Evolutionary conservation across 2,797 vertebrate genomes (phyloP).

Genomic region (Erethizon dorsatum): DNA sequence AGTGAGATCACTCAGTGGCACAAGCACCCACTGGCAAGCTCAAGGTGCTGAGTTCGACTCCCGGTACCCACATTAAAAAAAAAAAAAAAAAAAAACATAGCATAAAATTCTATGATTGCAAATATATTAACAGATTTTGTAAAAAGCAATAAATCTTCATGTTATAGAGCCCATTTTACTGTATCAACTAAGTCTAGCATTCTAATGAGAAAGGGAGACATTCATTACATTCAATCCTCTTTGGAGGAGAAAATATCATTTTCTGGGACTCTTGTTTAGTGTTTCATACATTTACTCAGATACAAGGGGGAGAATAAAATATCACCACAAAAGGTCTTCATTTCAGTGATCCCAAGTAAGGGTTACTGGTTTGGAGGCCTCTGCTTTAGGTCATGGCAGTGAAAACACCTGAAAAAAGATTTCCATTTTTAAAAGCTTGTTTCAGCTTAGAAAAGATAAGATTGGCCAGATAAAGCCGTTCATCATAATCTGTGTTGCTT

Average conservation of each 20-base stretch:
- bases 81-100: background rate
- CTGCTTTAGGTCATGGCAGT: background rate
- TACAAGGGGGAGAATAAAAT: background rate
- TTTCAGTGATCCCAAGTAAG: background rate
- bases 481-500: background rate
- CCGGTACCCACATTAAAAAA: too few species aligned
- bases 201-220: background rate
- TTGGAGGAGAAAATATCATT: background rate
- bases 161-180: background rate
- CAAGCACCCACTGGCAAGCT: too few species aligned
- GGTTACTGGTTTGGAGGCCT: background rate
- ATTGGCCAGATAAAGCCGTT: background rate
- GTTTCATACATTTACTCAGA: background rate
- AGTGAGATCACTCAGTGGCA: too few species aligned
- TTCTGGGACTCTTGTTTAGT: background rate
- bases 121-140: background rate
- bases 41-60: too few species aligned
- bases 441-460: background rate
- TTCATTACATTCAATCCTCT: background rate
- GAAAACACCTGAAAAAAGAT: background rate
- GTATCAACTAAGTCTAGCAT: background rate
- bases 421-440: constrained; percentile 24
- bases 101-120: background rate
- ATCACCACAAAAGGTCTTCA: background rate
- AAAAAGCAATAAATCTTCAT: background rate